Evolutionary conservation across 2,888 invertebrate species (phyloP).

Genomic region (Tetanocera ferruginea): DNA sequence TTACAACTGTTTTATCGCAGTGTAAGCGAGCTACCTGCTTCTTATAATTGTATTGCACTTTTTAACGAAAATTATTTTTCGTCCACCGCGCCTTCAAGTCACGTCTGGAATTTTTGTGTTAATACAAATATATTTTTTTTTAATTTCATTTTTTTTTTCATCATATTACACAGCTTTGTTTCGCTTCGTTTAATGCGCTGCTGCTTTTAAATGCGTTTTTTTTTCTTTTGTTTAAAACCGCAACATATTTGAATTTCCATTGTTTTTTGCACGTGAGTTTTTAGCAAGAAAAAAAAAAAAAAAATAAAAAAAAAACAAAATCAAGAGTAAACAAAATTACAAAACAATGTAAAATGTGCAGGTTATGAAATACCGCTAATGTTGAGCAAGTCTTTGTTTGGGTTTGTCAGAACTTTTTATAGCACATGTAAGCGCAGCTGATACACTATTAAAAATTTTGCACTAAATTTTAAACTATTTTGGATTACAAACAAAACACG

Average conservation of each 20-base stretch:
- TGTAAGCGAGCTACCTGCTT: too few species aligned
- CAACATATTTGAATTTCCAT: neutral
- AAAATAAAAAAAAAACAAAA: neutral
- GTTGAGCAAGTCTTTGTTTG: too few species aligned
- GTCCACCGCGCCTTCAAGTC: neutral
- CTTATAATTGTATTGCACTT: neutral
- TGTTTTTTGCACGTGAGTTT: neutral
- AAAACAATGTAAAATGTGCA: neutral
- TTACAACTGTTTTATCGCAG: too few species aligned
- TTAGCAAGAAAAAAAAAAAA: neutral
- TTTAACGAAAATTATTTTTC: neutral
- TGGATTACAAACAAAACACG: too few species aligned
- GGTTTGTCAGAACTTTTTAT: too few species aligned
- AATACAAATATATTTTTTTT: neutral
- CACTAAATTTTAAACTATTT: too few species aligned
- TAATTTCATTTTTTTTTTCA: neutral
- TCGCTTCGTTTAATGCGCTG: neutral
- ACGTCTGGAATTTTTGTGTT: slow-evolving; percentile 6
- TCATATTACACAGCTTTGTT: neutral
- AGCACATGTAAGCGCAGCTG: too few species aligned
- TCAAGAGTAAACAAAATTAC: neutral
- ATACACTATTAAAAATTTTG: too few species aligned
- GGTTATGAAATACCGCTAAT: too few species aligned
- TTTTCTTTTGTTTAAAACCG: neutral
- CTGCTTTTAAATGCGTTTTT: neutral